Conservation (phyloP, 2,797 vertebrate species). For the Pampus argenteus region DNA sequence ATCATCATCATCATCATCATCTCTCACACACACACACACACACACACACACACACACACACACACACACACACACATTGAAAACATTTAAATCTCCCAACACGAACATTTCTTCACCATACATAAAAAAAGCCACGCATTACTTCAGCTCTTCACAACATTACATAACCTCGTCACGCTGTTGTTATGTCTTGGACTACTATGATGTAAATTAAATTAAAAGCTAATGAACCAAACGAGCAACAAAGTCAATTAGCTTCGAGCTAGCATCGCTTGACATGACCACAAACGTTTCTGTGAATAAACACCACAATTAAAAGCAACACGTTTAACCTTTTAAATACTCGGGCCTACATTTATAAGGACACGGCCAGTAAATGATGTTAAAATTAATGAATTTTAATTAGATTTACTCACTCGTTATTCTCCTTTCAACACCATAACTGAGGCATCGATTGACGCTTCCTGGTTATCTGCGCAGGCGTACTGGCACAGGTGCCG, state of each 20-base stretch:
- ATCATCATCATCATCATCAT: too few relatives aligned
- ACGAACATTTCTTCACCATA: too few relatives aligned
- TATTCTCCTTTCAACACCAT: not conserved
- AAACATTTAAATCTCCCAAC: too few relatives aligned
- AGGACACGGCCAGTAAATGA: fast-evolving
- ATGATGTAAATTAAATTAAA: not conserved
- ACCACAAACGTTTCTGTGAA: not conserved
- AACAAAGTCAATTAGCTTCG: not conserved
- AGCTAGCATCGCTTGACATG: slow-evolving; percentile 2
- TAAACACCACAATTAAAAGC: not conserved
- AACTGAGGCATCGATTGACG: not conserved
- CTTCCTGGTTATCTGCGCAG: slow-evolving; percentile 60
- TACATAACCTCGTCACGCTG: too few relatives aligned
- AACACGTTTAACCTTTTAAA: not conserved
- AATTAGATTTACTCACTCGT: slow-evolving; percentile 7
- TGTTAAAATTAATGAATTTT: fast-evolving
- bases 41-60: too few relatives aligned
- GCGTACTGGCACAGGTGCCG: slow-evolving; percentile 14
- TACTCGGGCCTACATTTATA: fast-evolving
- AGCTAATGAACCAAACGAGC: not conserved
- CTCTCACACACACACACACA: too few relatives aligned
- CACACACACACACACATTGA: too few relatives aligned
- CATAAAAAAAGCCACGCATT: too few relatives aligned
- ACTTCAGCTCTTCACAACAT: too few relatives aligned
- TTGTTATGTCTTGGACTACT: not conserved